These are phyloP conservation scores for Enteromius radiatus DNA, from an alignment of 2,797 vertebrate species.

Conservation along the genomic window DNA sequence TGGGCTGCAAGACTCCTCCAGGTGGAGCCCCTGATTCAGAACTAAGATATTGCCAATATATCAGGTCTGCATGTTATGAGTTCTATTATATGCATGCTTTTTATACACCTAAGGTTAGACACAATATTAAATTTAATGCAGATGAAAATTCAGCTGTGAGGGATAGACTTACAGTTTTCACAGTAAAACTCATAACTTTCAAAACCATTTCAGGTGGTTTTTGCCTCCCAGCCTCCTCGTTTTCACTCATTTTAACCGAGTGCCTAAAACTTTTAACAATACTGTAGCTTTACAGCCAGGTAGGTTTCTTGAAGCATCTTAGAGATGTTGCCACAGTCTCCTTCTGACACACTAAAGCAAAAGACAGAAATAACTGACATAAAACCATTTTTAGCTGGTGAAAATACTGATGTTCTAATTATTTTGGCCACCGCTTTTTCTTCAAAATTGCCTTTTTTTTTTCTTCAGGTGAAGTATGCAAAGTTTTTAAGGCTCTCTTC, in stretches of 20 bases:
- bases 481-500: neutral
- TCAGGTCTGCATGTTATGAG: slow-evolving; percentile 1
- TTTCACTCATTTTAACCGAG: neutral
- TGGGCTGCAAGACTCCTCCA: slow-evolving; percentile 33
- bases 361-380: too few relatives aligned
- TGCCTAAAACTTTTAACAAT: too few relatives aligned
- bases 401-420: too few relatives aligned
- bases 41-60: slow-evolving; percentile 9
- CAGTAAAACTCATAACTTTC: neutral
- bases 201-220: neutral
- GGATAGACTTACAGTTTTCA: neutral
- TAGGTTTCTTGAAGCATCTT: too few relatives aligned
- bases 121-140: neutral
- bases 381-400: too few relatives aligned
- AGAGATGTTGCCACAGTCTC: too few relatives aligned
- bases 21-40: slow-evolving; percentile 49
- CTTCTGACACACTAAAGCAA: too few relatives aligned
- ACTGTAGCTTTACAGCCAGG: too few relatives aligned
- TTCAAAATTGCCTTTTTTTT: too few relatives aligned
- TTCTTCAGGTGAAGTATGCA: neutral
- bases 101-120: neutral
- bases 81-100: neutral
- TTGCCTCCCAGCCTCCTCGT: neutral
- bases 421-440: too few relatives aligned
- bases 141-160: neutral